phyloP scores from a whole-genome alignment of 2,797 vertebrate genomes.

The Notoglanidium macrostoma region DNA sequence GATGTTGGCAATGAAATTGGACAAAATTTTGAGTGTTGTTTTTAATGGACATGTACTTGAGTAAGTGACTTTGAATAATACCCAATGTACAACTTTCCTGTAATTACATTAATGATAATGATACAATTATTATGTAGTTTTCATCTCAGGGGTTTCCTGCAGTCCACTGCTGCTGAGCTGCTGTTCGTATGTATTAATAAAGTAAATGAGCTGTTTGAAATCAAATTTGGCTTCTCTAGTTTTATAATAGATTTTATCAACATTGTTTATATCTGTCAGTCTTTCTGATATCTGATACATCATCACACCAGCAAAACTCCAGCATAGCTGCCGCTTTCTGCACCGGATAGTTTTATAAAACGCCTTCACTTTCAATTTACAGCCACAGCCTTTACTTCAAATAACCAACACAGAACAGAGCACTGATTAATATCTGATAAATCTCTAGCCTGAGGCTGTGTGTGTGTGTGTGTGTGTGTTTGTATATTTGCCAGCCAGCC shows the following conservation, averaged over 20 bases:
- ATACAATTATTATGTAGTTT: not conserved
- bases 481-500: conserved; percentile 29
- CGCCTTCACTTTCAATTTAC: conserved; percentile 49
- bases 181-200: not conserved
- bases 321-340: conserved; percentile 19
- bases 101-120: not conserved
- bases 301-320: not conserved
- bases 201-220: not conserved
- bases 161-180: not conserved
- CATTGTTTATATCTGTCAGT: not conserved
- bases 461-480: conserved; percentile 51
- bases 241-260: not conserved
- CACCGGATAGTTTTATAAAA: conserved; percentile 30
- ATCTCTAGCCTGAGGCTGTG: conserved; percentile 63
- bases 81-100: not conserved
- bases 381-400: conserved; percentile 36
- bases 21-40: not conserved
- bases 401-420: conserved; percentile 45
- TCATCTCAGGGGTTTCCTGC: not conserved
- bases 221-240: not conserved
- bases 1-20: not conserved
- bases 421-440: conserved; percentile 74
- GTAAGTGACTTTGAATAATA: not conserved
- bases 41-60: not conserved
- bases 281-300: conserved; percentile 2